phyloP scores from a whole-genome alignment of 2,113 vertebrate genomes.

The Tylochromis polylepis region DNA sequence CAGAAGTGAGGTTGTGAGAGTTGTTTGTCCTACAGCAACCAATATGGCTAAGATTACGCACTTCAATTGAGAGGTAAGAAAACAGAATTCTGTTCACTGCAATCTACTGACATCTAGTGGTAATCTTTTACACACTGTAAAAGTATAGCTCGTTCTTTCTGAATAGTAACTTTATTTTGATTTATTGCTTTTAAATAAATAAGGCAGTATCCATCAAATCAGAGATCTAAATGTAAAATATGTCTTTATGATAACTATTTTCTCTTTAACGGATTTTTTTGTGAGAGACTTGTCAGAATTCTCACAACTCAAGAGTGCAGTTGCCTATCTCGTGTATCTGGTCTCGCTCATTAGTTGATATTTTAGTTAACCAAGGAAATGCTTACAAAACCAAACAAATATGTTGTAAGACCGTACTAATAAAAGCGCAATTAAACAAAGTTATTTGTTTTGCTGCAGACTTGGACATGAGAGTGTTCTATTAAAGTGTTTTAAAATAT shows the following conservation, averaged over 20 bases:
- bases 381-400: fast-evolving
- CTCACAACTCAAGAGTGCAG: neutral
- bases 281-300: neutral
- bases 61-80: too few species aligned
- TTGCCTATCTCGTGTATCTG: neutral
- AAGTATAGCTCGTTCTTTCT: too few species aligned
- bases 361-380: neutral
- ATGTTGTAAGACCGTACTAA: neutral
- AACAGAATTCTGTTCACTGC: too few species aligned
- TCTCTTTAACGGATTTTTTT: neutral
- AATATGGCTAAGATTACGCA: too few species aligned
- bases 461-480: neutral
- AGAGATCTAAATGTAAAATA: neutral
- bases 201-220: neutral
- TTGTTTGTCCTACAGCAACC: too few species aligned
- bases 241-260: neutral
- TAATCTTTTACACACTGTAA: too few species aligned
- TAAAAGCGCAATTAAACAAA: neutral
- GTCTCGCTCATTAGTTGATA: neutral
- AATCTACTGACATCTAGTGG: too few species aligned
- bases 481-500: neutral
- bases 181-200: neutral
- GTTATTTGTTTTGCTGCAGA: neutral
- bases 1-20: too few species aligned
- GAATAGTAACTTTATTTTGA: neutral